phyloP scores from a whole-genome alignment of 2,888 invertebrate species.

The Tribolium freemani region DNA sequence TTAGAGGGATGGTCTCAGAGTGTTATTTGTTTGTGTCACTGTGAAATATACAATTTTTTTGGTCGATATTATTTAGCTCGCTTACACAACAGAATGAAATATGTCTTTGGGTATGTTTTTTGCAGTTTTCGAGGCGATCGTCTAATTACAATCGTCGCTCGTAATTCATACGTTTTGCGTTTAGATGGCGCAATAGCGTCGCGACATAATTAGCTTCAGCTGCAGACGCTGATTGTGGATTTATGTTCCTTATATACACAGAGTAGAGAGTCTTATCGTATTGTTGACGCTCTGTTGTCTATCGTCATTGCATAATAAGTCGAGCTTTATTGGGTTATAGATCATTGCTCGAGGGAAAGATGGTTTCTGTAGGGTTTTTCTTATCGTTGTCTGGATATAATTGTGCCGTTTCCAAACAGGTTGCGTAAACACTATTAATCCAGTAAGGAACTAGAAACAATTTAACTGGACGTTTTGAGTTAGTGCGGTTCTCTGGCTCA shows the following conservation, averaged over 20 bases:
- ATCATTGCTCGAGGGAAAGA: conserved; percentile 44
- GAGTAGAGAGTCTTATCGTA: conserved; percentile 17
- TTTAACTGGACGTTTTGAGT: conserved; percentile 58
- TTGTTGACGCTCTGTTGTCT: conserved; percentile 34
- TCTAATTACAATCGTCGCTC: conserved; percentile 13
- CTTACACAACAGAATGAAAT: conserved; percentile 17
- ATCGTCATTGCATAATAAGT: conserved; percentile 40
- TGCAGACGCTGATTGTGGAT: conserved; percentile 43
- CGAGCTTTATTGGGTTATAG: conserved; percentile 34
- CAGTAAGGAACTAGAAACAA: conserved; percentile 59
- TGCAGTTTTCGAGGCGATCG: conserved; percentile 3
- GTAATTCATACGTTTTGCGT: conserved; percentile 14
- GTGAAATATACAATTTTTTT: conserved; percentile 23
- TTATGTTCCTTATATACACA: conserved; percentile 40
- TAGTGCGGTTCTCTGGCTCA: conserved; percentile 53
- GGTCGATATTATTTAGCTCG: conserved; percentile 4
- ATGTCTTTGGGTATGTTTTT: conserved; percentile 1
- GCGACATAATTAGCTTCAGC: conserved; percentile 42
- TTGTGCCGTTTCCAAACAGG: conserved; percentile 58
- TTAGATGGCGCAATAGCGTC: conserved; percentile 15
- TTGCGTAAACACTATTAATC: conserved; percentile 61
- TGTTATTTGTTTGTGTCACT: conserved; percentile 1
- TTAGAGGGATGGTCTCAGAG: neutral
- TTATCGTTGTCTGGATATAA: conserved; percentile 49
- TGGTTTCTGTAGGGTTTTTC: neutral